Evolutionary conservation across 2,113 vertebrate genomes (phyloP), one percentile per base, ranked within the genome.

Genomic region (Xiphophorus maculatus): DNA sequence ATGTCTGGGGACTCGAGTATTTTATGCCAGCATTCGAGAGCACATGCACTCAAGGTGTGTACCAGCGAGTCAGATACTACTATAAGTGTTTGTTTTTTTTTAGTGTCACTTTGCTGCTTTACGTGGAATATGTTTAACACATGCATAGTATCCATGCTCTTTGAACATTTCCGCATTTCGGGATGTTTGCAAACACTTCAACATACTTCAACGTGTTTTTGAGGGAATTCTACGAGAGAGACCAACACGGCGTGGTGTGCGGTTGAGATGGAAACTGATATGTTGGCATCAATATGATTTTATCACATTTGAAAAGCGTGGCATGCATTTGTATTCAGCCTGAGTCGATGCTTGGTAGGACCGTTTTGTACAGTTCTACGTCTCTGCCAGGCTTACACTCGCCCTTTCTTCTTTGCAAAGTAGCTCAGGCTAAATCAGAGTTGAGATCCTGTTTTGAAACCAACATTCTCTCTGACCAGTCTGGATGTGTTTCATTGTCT

Each of bases 21-120:
- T 89, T 84, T 73, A 81, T 37, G 66, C 72, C 37, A 42, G 63
- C 65, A 44, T 79, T 84, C 60, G 69, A 13, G 64, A 79, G 75
- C 54, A 61, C 68, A 70, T 79, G 32, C 62, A 14, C 74, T 85
- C 71, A 77, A 76, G 42, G 73, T 70, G 32, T 63, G 72, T 69
- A 17, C 27, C n/a, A 19, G 40, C 69, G 35, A 80, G 63, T 28
- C 62, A 64, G 25, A 76, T 42, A 66, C 74, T 60, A 35, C 54
- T n/a, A 22, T 19, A 32, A 48, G 19, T 42, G 6, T 3, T 4
- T 17, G 14, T 17, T 5, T 48, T 48, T 48, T 48, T 48, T 19
- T 27, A 82, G 27, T n/a, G 12, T 8, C 3, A 0, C 33, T 5
- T 68, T 65, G n/a, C 44, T 63, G 13, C 71, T 79, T 37, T 15